Conservation (phyloP, 2,888 invertebrate genomes). For the Mythimna vitellina region DNA sequence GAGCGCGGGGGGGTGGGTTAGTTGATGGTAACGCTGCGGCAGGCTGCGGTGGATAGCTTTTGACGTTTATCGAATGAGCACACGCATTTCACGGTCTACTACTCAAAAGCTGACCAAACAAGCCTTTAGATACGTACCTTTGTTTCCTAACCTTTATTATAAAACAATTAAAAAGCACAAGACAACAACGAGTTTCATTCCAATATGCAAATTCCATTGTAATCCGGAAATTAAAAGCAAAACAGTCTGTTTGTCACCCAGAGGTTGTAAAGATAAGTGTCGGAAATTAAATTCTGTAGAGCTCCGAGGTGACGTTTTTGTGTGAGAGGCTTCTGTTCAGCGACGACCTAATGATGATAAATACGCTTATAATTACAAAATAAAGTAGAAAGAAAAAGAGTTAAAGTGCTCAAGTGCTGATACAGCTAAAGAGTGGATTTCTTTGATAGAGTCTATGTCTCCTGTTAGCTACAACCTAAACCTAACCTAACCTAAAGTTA, state of each 20-base stretch:
- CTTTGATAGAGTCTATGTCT: too few species aligned
- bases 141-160: slow-evolving; percentile 35
- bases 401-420: not conserved
- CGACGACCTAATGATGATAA: not conserved
- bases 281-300: slow-evolving; percentile 43
- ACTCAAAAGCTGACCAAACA: slow-evolving; percentile 67
- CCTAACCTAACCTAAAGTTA: too few species aligned
- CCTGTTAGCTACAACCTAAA: too few species aligned
- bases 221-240: slow-evolving; percentile 45
- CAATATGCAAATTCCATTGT: slow-evolving; percentile 41
- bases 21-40: slow-evolving; percentile 61
- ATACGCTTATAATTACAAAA: not conserved
- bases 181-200: slow-evolving; percentile 29
- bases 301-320: slow-evolving; percentile 20
- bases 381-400: not conserved
- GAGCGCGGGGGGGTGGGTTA: slow-evolving; percentile 31
- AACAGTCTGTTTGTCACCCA: slow-evolving; percentile 36
- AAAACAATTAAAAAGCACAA: slow-evolving; percentile 46
- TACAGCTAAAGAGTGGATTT: too few species aligned
- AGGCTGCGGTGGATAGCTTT: slow-evolving; percentile 68
- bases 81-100: slow-evolving; percentile 71
- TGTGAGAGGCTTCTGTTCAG: slow-evolving; percentile 2
- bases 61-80: slow-evolving; percentile 72
- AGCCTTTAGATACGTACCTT: slow-evolving; percentile 52
- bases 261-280: slow-evolving; percentile 27